phyloP scores from a whole-genome alignment of 2,888 invertebrate genomes.

The Aelia acuminata region DNA sequence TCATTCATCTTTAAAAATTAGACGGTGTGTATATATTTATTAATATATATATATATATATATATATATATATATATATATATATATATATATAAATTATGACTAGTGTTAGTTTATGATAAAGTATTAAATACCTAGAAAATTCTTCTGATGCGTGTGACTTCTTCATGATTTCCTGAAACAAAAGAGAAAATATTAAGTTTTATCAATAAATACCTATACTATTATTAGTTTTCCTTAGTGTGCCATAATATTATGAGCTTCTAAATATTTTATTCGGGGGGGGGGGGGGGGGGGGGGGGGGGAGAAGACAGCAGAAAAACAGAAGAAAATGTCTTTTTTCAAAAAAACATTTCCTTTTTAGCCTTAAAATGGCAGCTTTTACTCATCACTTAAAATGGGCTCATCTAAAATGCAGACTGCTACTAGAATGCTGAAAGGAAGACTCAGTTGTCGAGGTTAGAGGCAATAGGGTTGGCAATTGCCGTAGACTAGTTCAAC shows the following conservation, averaged over 20 bases:
- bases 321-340: neutral
- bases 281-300: no score
- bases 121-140: neutral
- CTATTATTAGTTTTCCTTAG: no score
- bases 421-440: conserved; percentile 42
- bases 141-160: neutral
- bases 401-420: conserved; percentile 8
- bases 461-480: conserved; percentile 43
- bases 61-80: no score
- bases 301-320: no score
- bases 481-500: conserved; percentile 43
- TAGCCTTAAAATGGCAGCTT: neutral
- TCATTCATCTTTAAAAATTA: no score
- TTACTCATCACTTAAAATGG: conserved; percentile 5
- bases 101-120: neutral
- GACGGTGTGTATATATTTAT: no score
- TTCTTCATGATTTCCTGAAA: neutral
- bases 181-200: neutral
- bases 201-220: neutral
- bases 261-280: no score
- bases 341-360: neutral
- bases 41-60: no score
- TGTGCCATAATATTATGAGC: no score
- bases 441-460: conserved; percentile 44
- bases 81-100: no score